phyloP scores from a whole-genome alignment of 2,113 vertebrate genomes.

The Ceyx margarethae region DNA sequence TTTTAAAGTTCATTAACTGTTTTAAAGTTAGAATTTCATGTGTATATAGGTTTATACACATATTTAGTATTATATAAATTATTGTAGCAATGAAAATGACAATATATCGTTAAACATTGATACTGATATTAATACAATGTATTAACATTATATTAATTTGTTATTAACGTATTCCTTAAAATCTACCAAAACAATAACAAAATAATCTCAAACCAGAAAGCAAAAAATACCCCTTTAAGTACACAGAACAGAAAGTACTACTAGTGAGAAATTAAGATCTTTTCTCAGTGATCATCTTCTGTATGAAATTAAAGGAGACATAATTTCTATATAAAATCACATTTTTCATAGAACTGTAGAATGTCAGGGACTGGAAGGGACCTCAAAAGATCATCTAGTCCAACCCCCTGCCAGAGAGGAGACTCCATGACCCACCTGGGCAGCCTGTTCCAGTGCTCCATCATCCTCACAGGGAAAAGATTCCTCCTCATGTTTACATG shows the following conservation, averaged over 20 bases:
- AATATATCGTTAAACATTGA: background rate
- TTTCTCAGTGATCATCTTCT: background rate
- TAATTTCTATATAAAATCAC: background rate
- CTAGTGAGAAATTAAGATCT: background rate
- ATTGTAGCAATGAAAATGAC: background rate
- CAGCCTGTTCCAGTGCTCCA: background rate
- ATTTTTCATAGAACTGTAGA: too few species aligned
- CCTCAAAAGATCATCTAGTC: too few species aligned
- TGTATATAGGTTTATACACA: background rate
- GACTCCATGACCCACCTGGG: background rate
- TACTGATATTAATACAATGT: background rate
- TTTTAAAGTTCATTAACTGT: background rate
- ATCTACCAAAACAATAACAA: background rate
- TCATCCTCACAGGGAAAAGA: background rate
- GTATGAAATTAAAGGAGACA: background rate
- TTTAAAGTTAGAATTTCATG: background rate
- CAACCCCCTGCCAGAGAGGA: background rate
- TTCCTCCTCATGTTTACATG: background rate
- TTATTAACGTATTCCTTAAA: background rate
- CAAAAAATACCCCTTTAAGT: background rate
- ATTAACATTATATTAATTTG: background rate
- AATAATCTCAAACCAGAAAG: background rate
- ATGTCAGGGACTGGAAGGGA: too few species aligned
- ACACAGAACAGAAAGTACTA: background rate
- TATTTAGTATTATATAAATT: background rate